Base-by-base conservation (phyloP, 2,888 invertebrate genomes). In the Stenoptilia bipunctidactyla region DNA sequence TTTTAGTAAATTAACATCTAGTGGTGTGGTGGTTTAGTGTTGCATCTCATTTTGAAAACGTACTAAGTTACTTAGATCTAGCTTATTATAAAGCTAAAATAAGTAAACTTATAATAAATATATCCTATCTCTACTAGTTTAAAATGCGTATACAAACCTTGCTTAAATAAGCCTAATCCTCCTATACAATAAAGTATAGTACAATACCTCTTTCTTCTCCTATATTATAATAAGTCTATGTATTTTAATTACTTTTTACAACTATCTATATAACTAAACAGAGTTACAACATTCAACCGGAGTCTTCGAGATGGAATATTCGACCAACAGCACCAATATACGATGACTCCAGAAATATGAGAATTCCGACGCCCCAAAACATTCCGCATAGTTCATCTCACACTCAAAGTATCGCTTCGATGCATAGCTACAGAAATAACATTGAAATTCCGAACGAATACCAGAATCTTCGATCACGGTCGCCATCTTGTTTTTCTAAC, bases 401-500 rank as follows among this genome's bases (percentile, higher is more conserved):
- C 51, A 74, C 84, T 33, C 83, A 84, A 51, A 85, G 85, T 53
- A 85, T 85, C 43, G 83, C 85, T 8, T 84, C 85, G 33, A 85
- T 85, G 79, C 84, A 84, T 66, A 84, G 82, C 79, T 79, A 75
- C 71, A 69, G 79, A 59, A 79, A 72, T 55, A 82, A 76, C 65
- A 79, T 83, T 39, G 83, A 82, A 58, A 68, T 77, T 43, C 83
- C 83, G 40, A 79, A 67, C 55, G 85, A 85, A 50, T 84, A 85
- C 64, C 84, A 82, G 63, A 83, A 82, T 48, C 63, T 79, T 51
- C 66, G 84, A 44, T 83, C 85, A 49, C 76, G 84, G 51, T 83
- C 84, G 71, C 85, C 85, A 73, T 84, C 84, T 73, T 85, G 82
- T 64, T 84, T 80, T 43, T 83, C 83, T 0, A 83, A 82, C 66